These are phyloP conservation scores for Frankliniella intonsa DNA, from an alignment of 2,888 invertebrate genomes.

Conservation along the genomic window DNA sequence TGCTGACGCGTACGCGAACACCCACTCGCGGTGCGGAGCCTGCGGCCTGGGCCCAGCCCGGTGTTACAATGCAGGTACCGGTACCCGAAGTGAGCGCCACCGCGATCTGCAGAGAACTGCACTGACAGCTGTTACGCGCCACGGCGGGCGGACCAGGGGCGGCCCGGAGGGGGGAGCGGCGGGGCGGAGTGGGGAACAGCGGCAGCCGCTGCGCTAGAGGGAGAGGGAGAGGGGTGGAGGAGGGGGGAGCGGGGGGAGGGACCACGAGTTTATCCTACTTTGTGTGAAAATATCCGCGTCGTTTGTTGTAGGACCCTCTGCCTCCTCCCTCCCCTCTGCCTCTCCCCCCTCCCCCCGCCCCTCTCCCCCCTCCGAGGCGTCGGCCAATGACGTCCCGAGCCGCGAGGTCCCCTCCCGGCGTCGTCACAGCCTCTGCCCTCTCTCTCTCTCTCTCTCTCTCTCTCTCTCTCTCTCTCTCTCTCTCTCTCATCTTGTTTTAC, in stretches of 20 bases:
- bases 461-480: slow-evolving; percentile 1
- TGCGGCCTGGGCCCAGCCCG: neutral
- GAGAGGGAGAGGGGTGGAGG: neutral
- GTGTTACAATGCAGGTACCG: neutral
- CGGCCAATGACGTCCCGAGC: neutral
- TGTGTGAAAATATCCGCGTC: slow-evolving; percentile 18
- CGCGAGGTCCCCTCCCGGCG: neutral
- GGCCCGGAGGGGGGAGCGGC: neutral
- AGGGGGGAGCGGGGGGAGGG: neutral
- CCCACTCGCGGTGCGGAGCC: neutral
- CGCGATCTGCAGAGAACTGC: slow-evolving; percentile 18
- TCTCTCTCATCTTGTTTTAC: neutral
- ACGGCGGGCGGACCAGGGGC: neutral
- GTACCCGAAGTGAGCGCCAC: slow-evolving; percentile 1
- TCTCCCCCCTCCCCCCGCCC: neutral
- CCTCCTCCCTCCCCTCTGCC: neutral
- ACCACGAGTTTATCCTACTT: slow-evolving; percentile 17
- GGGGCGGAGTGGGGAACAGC: neutral
- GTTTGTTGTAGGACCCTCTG: neutral
- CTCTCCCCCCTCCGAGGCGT: neutral
- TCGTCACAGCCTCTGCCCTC: neutral
- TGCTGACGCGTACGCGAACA: too few relatives aligned
- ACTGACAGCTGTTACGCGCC: slow-evolving; percentile 24
- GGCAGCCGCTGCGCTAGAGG: neutral
- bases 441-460: slow-evolving; percentile 14